Evolutionary conservation across 2,888 invertebrate genomes (phyloP).

Genomic region (Rhopalosiphum nymphaeae): DNA sequence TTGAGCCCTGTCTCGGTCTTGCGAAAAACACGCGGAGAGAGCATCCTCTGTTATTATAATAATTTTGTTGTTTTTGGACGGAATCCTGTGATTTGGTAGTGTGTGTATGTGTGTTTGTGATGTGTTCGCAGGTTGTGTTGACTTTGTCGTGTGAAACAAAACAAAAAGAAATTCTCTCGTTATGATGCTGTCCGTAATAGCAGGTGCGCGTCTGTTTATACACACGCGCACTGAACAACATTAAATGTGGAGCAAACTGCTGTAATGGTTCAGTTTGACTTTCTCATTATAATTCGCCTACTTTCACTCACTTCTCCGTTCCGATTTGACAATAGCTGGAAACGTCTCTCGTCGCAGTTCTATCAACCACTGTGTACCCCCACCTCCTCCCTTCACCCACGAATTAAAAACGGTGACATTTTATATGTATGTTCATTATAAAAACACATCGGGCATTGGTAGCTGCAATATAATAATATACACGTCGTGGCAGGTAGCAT

Average conservation of each 20-base stretch:
- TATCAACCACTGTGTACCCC: neutral
- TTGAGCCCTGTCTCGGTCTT: neutral
- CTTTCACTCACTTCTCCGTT: conserved; percentile 60
- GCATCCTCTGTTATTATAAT: neutral
- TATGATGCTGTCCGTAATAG: conserved; percentile 25
- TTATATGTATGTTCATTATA: conserved; percentile 4
- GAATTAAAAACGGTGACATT: conserved; percentile 22
- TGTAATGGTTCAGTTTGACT: conserved; percentile 61
- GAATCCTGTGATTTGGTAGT: neutral
- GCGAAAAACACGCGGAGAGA: neutral
- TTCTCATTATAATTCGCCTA: conserved; percentile 65
- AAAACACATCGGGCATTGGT: neutral
- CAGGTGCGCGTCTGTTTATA: neutral
- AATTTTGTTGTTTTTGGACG: conserved; percentile 20
- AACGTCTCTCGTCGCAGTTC: conserved; percentile 20
- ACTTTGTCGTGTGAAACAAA: conserved; percentile 53
- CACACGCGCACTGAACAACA: conserved; percentile 1
- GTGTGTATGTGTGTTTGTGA: neutral
- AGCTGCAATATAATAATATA: neutral
- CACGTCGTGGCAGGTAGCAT: neutral
- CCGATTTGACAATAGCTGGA: conserved; percentile 60
- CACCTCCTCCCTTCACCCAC: neutral
- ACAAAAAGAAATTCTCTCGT: conserved; percentile 56
- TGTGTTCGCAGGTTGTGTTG: neutral
- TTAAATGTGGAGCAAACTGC: conserved; percentile 62